A percentile compares a stretch with the other conserved stretches of the same genome.
Conservation (phyloP, 2,888 invertebrate species). For the Oxyteleia sp. region DNA sequence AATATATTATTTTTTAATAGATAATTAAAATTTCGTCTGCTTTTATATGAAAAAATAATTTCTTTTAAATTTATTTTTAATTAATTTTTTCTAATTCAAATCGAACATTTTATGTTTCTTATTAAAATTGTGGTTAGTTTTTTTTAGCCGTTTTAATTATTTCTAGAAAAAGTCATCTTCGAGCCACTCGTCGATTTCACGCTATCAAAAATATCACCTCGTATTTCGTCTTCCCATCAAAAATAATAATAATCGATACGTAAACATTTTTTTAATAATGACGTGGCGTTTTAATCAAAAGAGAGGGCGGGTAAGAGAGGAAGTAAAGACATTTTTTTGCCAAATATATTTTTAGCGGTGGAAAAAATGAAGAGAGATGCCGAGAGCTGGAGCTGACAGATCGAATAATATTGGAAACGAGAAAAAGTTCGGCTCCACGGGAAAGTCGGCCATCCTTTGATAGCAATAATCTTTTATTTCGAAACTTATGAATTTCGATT, state of each 20-base stretch:
- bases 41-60: too few relatives aligned
- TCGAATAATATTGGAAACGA: constrained; percentile 51
- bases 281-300: constrained; percentile 20
- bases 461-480: constrained; percentile 14
- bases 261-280: constrained; percentile 27
- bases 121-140: too few relatives aligned
- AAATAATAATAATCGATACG: constrained; percentile 13
- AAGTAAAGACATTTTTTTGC: constrained; percentile 35
- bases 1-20: too few relatives aligned
- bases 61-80: too few relatives aligned
- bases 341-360: constrained; percentile 29
- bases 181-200: neutral
- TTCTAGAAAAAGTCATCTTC: too few relatives aligned
- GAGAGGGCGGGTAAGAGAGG: neutral
- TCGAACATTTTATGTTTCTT: too few relatives aligned
- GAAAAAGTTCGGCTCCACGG: constrained; percentile 16
- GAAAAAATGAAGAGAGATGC: constrained; percentile 32
- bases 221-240: neutral
- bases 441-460: constrained; percentile 31
- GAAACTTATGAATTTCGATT: constrained; percentile 29
- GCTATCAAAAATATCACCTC: neutral
- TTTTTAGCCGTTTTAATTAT: too few relatives aligned
- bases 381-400: constrained; percentile 41
- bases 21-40: too few relatives aligned
- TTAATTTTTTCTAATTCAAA: too few relatives aligned